phyloP scores from a whole-genome alignment of 2,797 vertebrate species.

The Lepus townsendii region DNA sequence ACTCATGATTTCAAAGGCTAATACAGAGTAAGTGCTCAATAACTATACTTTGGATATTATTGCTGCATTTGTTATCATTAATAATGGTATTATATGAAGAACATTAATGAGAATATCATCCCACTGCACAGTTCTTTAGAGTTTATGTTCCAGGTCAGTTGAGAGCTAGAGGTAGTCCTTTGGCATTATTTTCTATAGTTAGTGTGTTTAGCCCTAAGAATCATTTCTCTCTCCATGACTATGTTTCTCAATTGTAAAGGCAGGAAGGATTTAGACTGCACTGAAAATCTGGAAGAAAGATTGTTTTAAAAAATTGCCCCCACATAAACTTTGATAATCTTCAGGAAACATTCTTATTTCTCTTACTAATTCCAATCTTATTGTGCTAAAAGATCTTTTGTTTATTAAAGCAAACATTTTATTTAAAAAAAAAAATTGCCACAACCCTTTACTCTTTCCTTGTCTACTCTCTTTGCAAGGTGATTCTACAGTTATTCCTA shows the following conservation, averaged over 20 bases:
- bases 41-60: background rate
- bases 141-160: background rate
- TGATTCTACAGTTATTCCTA: background rate
- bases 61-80: background rate
- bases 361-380: too few relatives aligned
- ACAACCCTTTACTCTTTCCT: background rate
- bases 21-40: background rate
- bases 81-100: background rate
- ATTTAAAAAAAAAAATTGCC: background rate
- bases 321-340: too few relatives aligned
- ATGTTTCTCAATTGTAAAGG: conserved; percentile 23
- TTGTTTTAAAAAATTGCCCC: background rate
- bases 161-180: background rate
- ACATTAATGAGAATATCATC: background rate
- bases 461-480: background rate
- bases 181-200: background rate
- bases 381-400: too few relatives aligned
- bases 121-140: background rate
- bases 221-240: background rate
- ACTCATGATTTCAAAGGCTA: background rate
- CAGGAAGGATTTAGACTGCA: background rate
- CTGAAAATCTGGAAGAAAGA: background rate
- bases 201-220: background rate
- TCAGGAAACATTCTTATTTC: too few relatives aligned
- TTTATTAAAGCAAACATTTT: too few relatives aligned